phyloP scores from a whole-genome alignment of 2,113 vertebrate species.

The Bubo scandiacus region DNA sequence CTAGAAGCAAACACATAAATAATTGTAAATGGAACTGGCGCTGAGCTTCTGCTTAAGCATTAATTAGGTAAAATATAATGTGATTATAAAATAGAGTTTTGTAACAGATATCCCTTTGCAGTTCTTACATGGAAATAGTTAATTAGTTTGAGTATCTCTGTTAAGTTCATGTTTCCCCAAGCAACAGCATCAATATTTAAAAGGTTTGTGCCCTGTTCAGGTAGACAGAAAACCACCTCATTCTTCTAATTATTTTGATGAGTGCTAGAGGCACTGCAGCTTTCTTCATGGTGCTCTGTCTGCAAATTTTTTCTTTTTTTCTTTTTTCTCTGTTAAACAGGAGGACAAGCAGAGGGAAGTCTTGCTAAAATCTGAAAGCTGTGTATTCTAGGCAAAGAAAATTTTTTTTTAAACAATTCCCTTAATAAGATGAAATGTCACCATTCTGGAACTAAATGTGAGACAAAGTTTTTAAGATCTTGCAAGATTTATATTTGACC shows the following conservation, averaged over 20 bases:
- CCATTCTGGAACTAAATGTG: not conserved
- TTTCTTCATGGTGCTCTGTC: not conserved
- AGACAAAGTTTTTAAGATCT: not conserved
- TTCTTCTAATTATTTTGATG: constrained; percentile 29
- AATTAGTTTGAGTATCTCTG: not conserved
- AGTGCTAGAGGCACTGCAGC: not conserved
- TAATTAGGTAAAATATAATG: not conserved
- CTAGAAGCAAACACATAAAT: not conserved
- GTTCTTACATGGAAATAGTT: not conserved
- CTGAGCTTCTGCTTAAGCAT: not conserved
- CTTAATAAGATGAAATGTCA: not conserved
- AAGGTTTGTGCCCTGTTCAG: not conserved
- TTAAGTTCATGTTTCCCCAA: not conserved
- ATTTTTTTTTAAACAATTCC: not conserved
- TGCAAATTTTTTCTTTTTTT: not conserved
- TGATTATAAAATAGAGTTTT: not conserved
- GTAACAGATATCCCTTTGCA: not conserved
- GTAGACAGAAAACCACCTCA: not conserved
- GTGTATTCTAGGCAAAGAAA: not conserved
- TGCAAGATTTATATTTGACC: not conserved
- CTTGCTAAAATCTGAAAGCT: constrained; percentile 8
- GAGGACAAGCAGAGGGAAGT: not conserved
- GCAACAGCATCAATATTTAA: not conserved
- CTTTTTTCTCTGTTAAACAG: not conserved
- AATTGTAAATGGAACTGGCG: not conserved